Base-by-base conservation (phyloP, 2,113 vertebrate species). In the Aegotheles bennettii region DNA sequence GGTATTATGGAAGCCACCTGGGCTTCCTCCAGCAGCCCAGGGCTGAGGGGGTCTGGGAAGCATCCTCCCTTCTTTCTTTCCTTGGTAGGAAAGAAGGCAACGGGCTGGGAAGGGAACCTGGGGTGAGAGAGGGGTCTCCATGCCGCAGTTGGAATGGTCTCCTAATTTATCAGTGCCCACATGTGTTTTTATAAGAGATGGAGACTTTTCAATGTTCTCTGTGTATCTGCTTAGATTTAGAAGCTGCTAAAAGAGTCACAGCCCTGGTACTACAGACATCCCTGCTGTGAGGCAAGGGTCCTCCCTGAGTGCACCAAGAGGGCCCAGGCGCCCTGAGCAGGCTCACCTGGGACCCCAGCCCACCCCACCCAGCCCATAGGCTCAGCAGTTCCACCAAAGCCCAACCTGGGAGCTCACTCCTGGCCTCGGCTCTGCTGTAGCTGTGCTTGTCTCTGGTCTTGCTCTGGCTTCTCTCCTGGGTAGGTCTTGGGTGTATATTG, bases 371-470 rank as follows among this genome's bases (percentile, higher is more conserved):
- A 65, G 24, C 53, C 36, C 38, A 5, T 8, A 50, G 70, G 17
- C 35, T 63, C 51, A 40, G 57, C 13, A 87, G 7, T 74, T 75
- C 33, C 13, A 28, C n/a, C 75, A 33, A 68, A 68, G 10, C 33
- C 19, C 65, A 64, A n/a, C 1, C 5, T 43, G 24, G 12, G 18
- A 2, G 7, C 4, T 26, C 56, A 7, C 5, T 40, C 5, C 5
- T 36, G 35, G 25, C 0, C 0, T 1, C 6, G 6, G 1, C 4
- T 0, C 0, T 45, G 7, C 10, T 69, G 36, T 16, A 36, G 23
- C 2, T n/a, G 3, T 45, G 23, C 2, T 74, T 63, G 7, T 21
- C 19, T 69, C 3, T 9, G 20, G 28, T 1, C 21, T 20, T 79
- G 11, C 29, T 48, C 20, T 76, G 56, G 33, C 3, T 3, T 40